Evolutionary conservation across 1,140 invertebrate genomes (phyloP).

Genomic region (Anastrepha obliqua): DNA sequence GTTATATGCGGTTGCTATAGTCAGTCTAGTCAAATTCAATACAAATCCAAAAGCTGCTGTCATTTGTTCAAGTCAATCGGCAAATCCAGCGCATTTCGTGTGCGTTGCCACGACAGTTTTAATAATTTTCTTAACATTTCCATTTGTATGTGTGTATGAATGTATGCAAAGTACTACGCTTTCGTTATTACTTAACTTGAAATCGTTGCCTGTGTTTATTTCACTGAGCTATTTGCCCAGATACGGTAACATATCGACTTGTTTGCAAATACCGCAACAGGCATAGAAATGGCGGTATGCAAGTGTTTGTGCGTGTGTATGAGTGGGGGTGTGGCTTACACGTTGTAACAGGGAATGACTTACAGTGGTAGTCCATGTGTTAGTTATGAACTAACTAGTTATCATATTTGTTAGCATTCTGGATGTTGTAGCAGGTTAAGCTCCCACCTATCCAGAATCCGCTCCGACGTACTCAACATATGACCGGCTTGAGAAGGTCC

Average conservation of each 20-base stretch:
- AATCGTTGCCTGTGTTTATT: conserved; percentile 8
- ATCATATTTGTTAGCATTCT: too few species aligned
- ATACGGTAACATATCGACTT: background rate
- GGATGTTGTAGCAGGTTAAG: too few species aligned
- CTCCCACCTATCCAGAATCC: too few species aligned
- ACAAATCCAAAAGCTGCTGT: background rate
- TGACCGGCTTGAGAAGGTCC: too few species aligned
- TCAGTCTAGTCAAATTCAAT: conserved; percentile 31
- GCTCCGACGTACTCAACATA: too few species aligned
- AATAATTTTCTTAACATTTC: conserved; percentile 35
- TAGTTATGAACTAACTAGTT: too few species aligned
- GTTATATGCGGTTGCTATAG: conserved; percentile 70
- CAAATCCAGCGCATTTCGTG: conserved; percentile 8
- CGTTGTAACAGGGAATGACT: too few species aligned
- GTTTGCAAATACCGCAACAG: conserved; percentile 34
- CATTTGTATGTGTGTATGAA: background rate
- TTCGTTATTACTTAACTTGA: conserved; percentile 26
- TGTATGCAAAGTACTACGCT: background rate
- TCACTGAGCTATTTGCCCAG: background rate
- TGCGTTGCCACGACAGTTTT: conserved; percentile 25
- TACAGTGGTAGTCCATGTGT: too few species aligned
- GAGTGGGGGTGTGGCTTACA: background rate
- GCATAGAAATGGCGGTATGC: background rate
- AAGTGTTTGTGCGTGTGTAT: background rate
- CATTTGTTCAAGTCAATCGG: background rate